phyloP scores from a whole-genome alignment of 1,140 invertebrate species.

The Euwallacea fornicatus region DNA sequence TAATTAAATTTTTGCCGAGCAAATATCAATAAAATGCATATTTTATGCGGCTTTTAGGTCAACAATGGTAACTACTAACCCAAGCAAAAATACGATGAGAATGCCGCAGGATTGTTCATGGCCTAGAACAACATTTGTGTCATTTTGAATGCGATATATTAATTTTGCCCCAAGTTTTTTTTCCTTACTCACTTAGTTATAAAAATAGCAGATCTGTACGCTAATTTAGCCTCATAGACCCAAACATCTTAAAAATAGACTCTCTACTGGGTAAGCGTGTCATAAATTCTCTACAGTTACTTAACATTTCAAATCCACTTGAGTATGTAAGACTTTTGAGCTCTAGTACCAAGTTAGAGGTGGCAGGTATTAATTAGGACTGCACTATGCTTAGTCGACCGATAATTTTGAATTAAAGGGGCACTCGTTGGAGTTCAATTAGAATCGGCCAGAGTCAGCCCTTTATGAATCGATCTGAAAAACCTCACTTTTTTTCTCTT shows the following conservation, averaged over 20 bases:
- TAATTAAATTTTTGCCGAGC: too few species aligned
- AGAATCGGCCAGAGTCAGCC: neutral
- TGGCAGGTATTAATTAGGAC: too few species aligned
- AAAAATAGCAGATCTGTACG: constrained; percentile 8
- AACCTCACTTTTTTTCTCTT: too few species aligned
- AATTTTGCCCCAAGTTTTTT: neutral
- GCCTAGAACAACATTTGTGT: neutral
- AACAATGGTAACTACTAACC: too few species aligned
- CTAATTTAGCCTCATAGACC: constrained; percentile 29
- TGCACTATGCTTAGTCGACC: too few species aligned
- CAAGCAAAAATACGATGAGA: too few species aligned
- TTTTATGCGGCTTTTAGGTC: too few species aligned
- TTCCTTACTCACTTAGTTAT: neutral
- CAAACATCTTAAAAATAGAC: constrained; percentile 33
- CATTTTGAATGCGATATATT: neutral
- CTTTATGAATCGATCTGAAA: too few species aligned
- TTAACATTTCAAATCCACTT: constrained; percentile 23
- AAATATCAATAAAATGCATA: too few species aligned
- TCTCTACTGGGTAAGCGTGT: constrained; percentile 28
- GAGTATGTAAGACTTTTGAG: too few species aligned
- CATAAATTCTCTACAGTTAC: constrained; percentile 24
- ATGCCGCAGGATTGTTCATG: neutral
- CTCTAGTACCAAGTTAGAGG: too few species aligned
- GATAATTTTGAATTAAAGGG: neutral
- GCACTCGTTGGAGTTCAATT: neutral